Evolutionary conservation across 2,113 vertebrate species (phyloP).

Genomic region (Notechis scutatus): DNA sequence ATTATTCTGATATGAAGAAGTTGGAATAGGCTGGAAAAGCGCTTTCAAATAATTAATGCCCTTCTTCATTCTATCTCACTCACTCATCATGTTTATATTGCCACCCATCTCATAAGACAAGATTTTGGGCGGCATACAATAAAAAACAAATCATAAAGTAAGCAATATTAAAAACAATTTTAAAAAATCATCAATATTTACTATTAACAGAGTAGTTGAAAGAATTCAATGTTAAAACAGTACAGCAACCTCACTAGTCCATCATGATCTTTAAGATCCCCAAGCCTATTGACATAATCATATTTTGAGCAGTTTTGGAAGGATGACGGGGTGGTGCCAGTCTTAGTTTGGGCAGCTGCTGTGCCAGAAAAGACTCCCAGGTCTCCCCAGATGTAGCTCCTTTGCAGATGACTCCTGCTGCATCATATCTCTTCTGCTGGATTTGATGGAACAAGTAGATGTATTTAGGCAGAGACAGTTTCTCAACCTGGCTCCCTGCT

Average conservation of each 20-base stretch:
- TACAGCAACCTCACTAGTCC: background rate
- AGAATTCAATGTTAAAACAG: background rate
- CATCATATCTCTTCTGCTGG: background rate
- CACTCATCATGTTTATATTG: background rate
- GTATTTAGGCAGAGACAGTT: background rate
- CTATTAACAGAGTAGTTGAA: background rate
- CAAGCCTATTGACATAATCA: background rate
- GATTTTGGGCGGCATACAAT: background rate
- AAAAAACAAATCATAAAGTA: background rate
- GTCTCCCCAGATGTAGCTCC: background rate
- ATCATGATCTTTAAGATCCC: background rate
- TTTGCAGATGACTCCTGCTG: background rate
- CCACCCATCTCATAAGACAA: background rate
- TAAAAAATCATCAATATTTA: background rate
- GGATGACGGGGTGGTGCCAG: background rate
- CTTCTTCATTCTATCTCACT: background rate
- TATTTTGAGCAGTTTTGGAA: background rate
- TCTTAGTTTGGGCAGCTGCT: background rate
- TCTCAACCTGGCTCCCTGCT: background rate
- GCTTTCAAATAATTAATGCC: background rate
- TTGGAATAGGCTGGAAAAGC: background rate
- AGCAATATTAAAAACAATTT: background rate
- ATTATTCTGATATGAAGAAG: background rate
- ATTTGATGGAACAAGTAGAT: background rate
- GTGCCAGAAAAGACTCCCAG: background rate